Evolutionary conservation across 2,888 invertebrate genomes (phyloP), one percentile per base, ranked within the genome.

Genomic region (Latrodectus hesperus): DNA sequence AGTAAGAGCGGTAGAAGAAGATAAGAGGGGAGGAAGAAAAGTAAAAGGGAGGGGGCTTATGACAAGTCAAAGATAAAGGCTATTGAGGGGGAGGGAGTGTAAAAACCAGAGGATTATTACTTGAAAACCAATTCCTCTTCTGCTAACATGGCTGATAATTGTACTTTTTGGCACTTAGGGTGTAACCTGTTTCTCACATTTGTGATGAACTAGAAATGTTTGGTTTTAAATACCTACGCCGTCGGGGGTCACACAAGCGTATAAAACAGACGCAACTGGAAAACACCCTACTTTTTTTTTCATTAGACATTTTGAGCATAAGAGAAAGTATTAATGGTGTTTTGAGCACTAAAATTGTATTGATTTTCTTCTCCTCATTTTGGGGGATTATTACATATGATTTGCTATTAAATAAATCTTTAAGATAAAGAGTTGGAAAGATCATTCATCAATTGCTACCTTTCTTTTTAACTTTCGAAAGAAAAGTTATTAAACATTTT

Each of bases 101-200:
- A 22, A 68, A 17, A 52, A 70, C 17, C 17, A 55, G 17, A 71
- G n/a, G 67, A 76, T 70, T 17, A 64, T 65, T 80, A 52, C 73
- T 80, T 74, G 86, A 77, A 87, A 87, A 87, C 81, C 86, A 76
- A 87, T 87, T 87, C 81, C 86, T 72, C 81, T 87, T 87, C 60
- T 80, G 49, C 74, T 82, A 87, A 87, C 80, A 49, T 80, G 77
- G 67, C 52, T 51, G 71, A 77, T 87, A 87, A 87, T 87, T 87
- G 86, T 81, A 77, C 81, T 87, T 81, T 87, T 87, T 87, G 81
- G 81, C 77, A 81, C 55, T 73, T 60, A 60, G 86, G 86, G 86
- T 77, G 86, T 87, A 81, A 77, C 86, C 68, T 14, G 52, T 73
- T 87, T 87, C 86, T 87, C 86, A 87, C 86, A 81, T 87, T 87